phyloP scores from a whole-genome alignment of 2,888 invertebrate species.

The Scaeva pyrastri region DNA sequence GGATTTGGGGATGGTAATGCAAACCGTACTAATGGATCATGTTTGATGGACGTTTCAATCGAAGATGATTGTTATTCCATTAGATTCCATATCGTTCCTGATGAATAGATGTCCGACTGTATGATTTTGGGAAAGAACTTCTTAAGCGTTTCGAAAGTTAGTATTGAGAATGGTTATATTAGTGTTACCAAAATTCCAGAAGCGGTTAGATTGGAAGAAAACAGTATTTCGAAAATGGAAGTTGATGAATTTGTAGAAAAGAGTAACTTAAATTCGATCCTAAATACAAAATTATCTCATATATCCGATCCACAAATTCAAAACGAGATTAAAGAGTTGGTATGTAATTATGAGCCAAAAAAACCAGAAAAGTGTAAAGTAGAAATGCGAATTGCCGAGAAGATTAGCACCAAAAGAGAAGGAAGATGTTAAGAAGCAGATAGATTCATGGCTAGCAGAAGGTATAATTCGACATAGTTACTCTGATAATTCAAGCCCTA shows the following conservation, averaged over 20 bases:
- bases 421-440: too few relatives aligned
- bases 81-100: slow-evolving; percentile 42
- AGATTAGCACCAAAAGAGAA: slow-evolving; percentile 73
- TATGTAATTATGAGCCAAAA: slow-evolving; percentile 63
- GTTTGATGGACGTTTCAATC: slow-evolving; percentile 8
- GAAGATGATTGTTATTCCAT: slow-evolving; percentile 23
- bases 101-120: not conserved
- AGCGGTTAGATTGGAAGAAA: slow-evolving; percentile 6
- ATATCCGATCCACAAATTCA: not conserved
- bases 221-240: slow-evolving; percentile 18
- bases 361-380: too few relatives aligned
- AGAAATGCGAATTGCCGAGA: too few relatives aligned
- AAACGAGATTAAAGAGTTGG: not conserved
- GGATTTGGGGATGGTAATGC: slow-evolving; percentile 34
- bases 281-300: too few relatives aligned
- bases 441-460: too few relatives aligned
- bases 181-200: not conserved
- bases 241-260: not conserved
- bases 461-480: too few relatives aligned
- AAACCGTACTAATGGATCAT: slow-evolving; percentile 33
- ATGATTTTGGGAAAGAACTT: slow-evolving; percentile 18
- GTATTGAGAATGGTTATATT: slow-evolving; percentile 12
- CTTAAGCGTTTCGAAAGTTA: not conserved
- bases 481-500: too few relatives aligned
- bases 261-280: not conserved